Conservation (phyloP, 1,140 invertebrate species). For the Drosophila bipectinata region DNA sequence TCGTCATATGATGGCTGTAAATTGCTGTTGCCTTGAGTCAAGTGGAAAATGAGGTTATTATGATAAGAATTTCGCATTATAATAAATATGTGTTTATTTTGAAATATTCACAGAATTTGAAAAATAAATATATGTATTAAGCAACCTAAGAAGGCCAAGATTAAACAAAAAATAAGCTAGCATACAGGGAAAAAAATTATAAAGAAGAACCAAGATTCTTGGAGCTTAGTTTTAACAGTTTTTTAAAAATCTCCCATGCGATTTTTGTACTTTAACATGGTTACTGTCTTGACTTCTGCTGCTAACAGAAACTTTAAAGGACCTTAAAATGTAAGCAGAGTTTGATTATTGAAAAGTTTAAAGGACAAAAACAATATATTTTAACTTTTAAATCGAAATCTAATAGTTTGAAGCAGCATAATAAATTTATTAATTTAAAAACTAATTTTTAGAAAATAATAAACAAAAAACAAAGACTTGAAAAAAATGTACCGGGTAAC, state of each 20-base stretch:
- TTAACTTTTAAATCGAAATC: not conserved
- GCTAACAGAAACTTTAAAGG: not conserved
- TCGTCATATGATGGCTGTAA: conserved; percentile 14
- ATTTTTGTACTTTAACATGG: conserved; percentile 1
- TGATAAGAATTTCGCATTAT: conserved; percentile 5
- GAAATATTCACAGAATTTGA: not conserved
- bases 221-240: not conserved
- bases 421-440: not conserved
- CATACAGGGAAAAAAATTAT: no score
- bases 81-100: not conserved
- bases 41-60: conserved; percentile 34
- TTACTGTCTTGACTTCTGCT: conserved; percentile 48
- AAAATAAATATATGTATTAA: not conserved
- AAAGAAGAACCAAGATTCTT: no score
- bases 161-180: no score
- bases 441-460: not conserved
- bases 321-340: not conserved
- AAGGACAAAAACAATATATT: not conserved
- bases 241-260: conserved; percentile 39
- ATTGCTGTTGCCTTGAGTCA: conserved; percentile 28
- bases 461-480: not conserved
- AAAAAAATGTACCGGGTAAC: conserved; percentile 62
- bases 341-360: not conserved
- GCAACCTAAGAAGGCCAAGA: not conserved
- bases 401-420: not conserved